A percentile compares a stretch with the other conserved stretches of the same genome.
phyloP scores from a whole-genome alignment of 2,888 invertebrate species.

The Atethmia centrago region DNA sequence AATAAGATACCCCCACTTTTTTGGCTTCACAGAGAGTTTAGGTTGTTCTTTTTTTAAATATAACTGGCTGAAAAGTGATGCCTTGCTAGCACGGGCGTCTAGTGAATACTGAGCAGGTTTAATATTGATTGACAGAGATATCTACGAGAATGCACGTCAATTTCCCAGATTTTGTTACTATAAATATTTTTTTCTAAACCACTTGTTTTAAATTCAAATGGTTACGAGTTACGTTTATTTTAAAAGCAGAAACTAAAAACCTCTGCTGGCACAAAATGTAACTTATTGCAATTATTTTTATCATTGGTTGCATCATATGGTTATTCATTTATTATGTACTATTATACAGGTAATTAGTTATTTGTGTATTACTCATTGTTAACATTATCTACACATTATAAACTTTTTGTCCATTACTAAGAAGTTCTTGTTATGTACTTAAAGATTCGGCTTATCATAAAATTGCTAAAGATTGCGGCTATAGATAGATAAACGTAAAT shows the following conservation, averaged over 20 bases:
- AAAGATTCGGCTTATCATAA: constrained; percentile 21
- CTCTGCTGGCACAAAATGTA: neutral
- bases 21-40: constrained; percentile 39
- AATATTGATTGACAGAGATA: constrained; percentile 47
- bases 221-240: neutral
- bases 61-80: constrained; percentile 29
- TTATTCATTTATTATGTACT: neutral
- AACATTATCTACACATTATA: constrained; percentile 13
- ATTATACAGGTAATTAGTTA: constrained; percentile 5
- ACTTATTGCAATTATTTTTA: no score
- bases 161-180: constrained; percentile 14
- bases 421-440: constrained; percentile 7
- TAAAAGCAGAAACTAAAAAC: neutral
- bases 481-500: constrained; percentile 2
- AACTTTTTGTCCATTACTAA: neutral
- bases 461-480: neutral
- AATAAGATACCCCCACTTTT: constrained; percentile 52
- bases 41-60: constrained; percentile 26
- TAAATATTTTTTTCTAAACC: constrained; percentile 10
- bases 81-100: constrained; percentile 41
- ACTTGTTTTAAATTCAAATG: constrained; percentile 27
- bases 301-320: neutral
- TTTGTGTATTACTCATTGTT: constrained; percentile 16
- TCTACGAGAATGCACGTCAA: constrained; percentile 23
- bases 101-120: constrained; percentile 55